Evolutionary conservation across 1,140 invertebrate genomes (phyloP).

Genomic region (Drosophila cardini): DNA sequence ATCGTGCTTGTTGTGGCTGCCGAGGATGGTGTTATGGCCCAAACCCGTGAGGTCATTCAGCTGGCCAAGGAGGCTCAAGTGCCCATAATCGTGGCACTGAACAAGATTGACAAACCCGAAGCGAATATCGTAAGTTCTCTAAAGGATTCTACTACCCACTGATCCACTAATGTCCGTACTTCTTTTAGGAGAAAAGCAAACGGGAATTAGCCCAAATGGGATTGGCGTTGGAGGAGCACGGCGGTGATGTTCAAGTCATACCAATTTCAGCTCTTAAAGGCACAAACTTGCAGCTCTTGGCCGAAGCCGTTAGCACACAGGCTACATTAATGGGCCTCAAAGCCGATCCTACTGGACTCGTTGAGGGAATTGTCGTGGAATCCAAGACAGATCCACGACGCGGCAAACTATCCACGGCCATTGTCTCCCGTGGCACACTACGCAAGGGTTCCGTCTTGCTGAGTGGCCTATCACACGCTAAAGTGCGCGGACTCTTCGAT

Average conservation of each 20-base stretch:
- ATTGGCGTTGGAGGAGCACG: slow-evolving; percentile 93
- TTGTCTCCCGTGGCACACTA: slow-evolving; percentile 96
- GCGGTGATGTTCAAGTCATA: slow-evolving; percentile 96
- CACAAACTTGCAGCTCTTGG: slow-evolving; percentile 91
- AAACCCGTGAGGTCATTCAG: slow-evolving; percentile 93
- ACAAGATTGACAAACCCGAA: slow-evolving; percentile 98
- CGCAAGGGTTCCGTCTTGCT: slow-evolving; percentile 93
- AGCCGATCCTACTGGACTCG: slow-evolving; percentile 91
- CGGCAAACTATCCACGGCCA: slow-evolving; percentile 94
- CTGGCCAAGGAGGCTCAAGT: slow-evolving; percentile 93
- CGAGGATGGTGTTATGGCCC: slow-evolving; percentile 99
- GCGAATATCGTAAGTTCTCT: slow-evolving; percentile 91
- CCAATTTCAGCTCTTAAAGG: slow-evolving; percentile 95
- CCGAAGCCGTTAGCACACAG: slow-evolving; percentile 94
- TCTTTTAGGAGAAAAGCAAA: slow-evolving; percentile 89
- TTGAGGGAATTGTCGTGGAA: slow-evolving; percentile 97
- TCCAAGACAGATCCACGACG: slow-evolving; percentile 89
- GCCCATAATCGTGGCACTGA: slow-evolving; percentile 98
- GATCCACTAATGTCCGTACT: background rate
- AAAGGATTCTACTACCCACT: background rate
- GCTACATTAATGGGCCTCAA: slow-evolving; percentile 95
- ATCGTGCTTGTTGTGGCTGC: slow-evolving; percentile 98
- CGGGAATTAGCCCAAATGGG: slow-evolving; percentile 90
- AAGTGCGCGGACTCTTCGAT: slow-evolving; percentile 94
- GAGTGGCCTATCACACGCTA: slow-evolving; percentile 92